Conservation (phyloP, 2,888 invertebrate genomes). For the Nowickia ferox region DNA sequence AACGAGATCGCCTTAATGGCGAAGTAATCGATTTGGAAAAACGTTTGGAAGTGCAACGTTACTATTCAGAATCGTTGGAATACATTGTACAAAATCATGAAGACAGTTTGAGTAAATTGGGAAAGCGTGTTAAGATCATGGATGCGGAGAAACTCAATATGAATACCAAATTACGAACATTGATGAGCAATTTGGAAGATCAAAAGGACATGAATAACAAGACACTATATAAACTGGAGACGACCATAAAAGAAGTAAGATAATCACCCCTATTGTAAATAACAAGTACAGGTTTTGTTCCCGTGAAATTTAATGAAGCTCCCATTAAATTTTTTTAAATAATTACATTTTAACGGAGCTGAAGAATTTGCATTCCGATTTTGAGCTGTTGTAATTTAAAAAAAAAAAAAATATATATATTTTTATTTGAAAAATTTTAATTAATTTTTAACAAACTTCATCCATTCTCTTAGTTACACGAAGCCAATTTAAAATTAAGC, state of each 20-base stretch:
- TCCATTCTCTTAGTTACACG: slow-evolving; percentile 69
- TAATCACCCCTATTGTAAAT: too few species aligned
- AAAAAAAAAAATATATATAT: too few species aligned
- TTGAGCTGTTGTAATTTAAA: too few species aligned
- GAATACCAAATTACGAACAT: slow-evolving; percentile 71
- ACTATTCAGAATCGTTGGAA: slow-evolving; percentile 78
- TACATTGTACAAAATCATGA: slow-evolving; percentile 77
- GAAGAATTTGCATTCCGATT: too few species aligned
- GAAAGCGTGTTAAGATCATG: slow-evolving; percentile 65
- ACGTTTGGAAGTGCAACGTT: slow-evolving; percentile 78
- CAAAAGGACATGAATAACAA: slow-evolving; percentile 76
- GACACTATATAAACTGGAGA: slow-evolving; percentile 74
- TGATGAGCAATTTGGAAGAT: slow-evolving; percentile 75
- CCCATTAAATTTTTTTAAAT: too few species aligned
- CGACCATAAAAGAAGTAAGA: slow-evolving; percentile 74
- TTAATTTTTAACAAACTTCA: not conserved
- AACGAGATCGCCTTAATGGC: slow-evolving; percentile 80
- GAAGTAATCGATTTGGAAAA: slow-evolving; percentile 79
- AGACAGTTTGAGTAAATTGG: slow-evolving; percentile 73
- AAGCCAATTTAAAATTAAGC: slow-evolving; percentile 73
- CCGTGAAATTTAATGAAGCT: too few species aligned
- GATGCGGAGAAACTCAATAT: slow-evolving; percentile 72
- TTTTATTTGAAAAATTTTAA: not conserved
- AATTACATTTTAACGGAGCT: too few species aligned
- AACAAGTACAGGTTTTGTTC: too few species aligned